Evolutionary conservation across 1,140 invertebrate species (phyloP).

Genomic region (Antheraea mylitta): DNA sequence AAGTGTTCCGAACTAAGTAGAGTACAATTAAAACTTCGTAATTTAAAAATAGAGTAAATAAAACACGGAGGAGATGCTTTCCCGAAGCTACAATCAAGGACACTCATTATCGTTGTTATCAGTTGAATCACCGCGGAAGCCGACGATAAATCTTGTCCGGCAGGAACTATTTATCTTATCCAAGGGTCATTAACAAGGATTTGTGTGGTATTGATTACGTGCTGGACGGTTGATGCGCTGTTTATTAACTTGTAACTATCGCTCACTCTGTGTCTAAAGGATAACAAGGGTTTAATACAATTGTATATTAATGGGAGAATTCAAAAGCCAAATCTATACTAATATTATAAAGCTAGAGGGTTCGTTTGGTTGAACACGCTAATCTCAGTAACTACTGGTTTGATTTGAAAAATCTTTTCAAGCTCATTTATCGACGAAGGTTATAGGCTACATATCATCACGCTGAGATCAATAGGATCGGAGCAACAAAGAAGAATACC

Average conservation of each 20-base stretch:
- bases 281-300: background rate
- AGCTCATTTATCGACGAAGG: too few relatives aligned
- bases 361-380: too few relatives aligned
- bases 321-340: too few relatives aligned
- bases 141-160: slow-evolving; percentile 42
- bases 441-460: too few relatives aligned
- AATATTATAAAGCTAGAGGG: too few relatives aligned
- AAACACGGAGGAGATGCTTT: background rate
- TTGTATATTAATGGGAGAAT: too few relatives aligned
- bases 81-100: slow-evolving; percentile 9
- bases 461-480: too few relatives aligned
- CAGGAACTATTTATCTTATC: slow-evolving; percentile 43
- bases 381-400: too few relatives aligned
- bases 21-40: too few relatives aligned
- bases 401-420: too few relatives aligned
- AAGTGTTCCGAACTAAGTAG: too few relatives aligned
- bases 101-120: slow-evolving; percentile 19
- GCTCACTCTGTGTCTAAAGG: background rate
- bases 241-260: background rate
- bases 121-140: slow-evolving; percentile 39
- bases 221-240: background rate
- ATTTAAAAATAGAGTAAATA: background rate
- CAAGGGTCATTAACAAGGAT: slow-evolving; percentile 26
- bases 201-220: slow-evolving; percentile 10
- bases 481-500: too few relatives aligned